Evolutionary conservation across 2,797 vertebrate species (phyloP).

Genomic region (Macrochelys suwanniensis): DNA sequence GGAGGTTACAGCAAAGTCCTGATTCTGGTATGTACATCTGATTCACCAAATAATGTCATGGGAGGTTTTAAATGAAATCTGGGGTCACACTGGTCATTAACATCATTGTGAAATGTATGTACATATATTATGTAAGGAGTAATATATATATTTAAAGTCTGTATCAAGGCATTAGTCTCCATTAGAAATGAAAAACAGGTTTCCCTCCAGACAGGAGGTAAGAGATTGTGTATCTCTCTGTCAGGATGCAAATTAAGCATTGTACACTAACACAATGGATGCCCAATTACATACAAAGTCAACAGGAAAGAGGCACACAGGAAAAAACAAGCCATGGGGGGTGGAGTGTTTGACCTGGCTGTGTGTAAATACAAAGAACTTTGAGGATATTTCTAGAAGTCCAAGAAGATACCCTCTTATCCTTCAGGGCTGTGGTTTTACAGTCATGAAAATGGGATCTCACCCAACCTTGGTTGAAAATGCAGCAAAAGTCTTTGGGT

Average conservation of each 20-base stretch:
- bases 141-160: neutral
- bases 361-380: neutral
- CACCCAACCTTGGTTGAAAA: neutral
- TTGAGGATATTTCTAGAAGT: neutral
- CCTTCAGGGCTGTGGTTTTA: neutral
- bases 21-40: neutral
- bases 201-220: too few species aligned
- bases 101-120: neutral
- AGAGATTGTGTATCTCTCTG: too few species aligned
- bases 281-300: too few species aligned
- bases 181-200: too few species aligned
- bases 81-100: neutral
- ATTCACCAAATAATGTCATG: neutral
- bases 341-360: neutral
- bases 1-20: neutral
- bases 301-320: neutral
- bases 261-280: too few species aligned
- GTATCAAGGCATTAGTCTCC: neutral
- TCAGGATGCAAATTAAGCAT: too few species aligned
- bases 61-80: neutral
- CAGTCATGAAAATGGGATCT: neutral
- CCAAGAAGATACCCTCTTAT: neutral
- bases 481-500: neutral
- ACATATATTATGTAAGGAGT: neutral
- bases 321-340: neutral